Evolutionary conservation across 2,113 vertebrate species (phyloP), one percentile per base, ranked within the genome.

Genomic region (Oophaga pumilio): DNA sequence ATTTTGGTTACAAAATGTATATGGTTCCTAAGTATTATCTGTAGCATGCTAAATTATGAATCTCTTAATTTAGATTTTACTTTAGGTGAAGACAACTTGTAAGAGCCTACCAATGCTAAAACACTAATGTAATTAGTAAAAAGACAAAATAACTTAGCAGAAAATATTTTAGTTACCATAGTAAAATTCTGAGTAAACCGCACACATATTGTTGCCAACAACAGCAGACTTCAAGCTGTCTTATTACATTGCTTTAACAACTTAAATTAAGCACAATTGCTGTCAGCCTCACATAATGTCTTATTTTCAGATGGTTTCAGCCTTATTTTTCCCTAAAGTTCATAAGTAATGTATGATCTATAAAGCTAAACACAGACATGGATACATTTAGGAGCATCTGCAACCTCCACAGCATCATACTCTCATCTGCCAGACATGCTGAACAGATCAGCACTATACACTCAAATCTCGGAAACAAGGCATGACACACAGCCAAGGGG

Each of bases 401-500:
- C n/a, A 76, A 15, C 43, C 57, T 52, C 33, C 73, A 52, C 57
- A 77, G 73, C 73, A 76, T 64, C 57, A 85, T 1, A n/a, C 24
- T 60, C 22, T 59, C 69, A 85, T 76, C 69, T 85, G 69, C 83
- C 83, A 85, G 14, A 57, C 15, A 76, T 33, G 26, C 73, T 49
- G 2, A 76, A 60, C 26, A 85, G 71, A 76, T 85, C 71, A 76
- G 43, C 56, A n/a, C 57, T 85, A 62, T 77, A 52, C 64, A 64
- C 14, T 22, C 59, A 64, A 60, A 77, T 85, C 71, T 85, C 22
- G 33, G 53, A 85, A 77, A 85, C 57, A 73, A 85, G 84, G 56
- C 73, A 77, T 85, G 73, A 85, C 84, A 74, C 50, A 28, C 66
- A 69, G 83, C 83, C 17, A 74, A 53, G 52, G 56, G 71, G 71